phyloP scores from a whole-genome alignment of 2,888 invertebrate species.

The Adineta ricciae region DNA sequence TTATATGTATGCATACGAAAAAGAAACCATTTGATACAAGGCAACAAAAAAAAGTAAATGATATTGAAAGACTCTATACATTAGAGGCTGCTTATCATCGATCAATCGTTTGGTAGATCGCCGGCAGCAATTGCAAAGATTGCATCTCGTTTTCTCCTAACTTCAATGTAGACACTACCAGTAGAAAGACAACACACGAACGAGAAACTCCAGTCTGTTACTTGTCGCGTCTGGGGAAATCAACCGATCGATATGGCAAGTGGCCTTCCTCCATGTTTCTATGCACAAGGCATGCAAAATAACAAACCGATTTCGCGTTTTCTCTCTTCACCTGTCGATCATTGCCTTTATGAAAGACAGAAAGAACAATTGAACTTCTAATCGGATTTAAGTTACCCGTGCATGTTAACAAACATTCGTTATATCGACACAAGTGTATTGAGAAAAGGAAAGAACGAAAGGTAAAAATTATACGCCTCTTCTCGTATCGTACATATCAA shows the following conservation, averaged over 20 bases:
- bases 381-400: conserved; percentile 15
- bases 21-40: not conserved
- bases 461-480: conserved; percentile 12
- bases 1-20: not conserved
- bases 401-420: conserved; percentile 8
- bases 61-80: not conserved
- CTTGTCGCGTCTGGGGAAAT: not conserved
- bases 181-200: not conserved
- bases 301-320: not conserved
- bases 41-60: not conserved
- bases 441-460: not conserved
- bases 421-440: not conserved
- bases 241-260: not conserved
- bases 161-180: not conserved
- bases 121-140: not conserved
- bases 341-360: not conserved
- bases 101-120: not conserved
- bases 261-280: not conserved
- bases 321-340: not conserved
- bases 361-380: conserved; percentile 9
- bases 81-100: not conserved
- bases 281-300: not conserved
- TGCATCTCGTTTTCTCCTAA: not conserved
- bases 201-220: not conserved
- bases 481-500: not conserved